A percentile compares a stretch with the other conserved stretches of the same genome.
Evolutionary conservation across 2,797 vertebrate species (phyloP).

Genomic region (Myotis vivesi): DNA sequence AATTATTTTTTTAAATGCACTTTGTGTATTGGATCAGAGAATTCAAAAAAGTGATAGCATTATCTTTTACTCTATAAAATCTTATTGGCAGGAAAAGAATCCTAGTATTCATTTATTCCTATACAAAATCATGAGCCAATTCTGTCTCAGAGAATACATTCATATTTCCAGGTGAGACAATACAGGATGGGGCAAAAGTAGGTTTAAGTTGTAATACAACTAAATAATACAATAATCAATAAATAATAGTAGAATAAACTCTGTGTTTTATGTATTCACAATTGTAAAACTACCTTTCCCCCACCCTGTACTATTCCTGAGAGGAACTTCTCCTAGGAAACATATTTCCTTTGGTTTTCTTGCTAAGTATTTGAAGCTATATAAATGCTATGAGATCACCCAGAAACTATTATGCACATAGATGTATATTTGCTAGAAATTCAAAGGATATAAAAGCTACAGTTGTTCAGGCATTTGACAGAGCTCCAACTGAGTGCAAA

Average conservation of each 20-base stretch:
- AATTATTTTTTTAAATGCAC: neutral
- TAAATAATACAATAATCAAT: neutral
- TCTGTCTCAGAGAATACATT: neutral
- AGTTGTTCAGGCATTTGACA: neutral
- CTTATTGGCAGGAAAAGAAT: neutral
- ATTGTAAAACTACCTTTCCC: neutral
- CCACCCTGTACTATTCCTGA: neutral
- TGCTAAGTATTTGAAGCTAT: neutral
- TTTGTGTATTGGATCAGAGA: neutral
- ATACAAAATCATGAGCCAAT: neutral
- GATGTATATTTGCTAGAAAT: neutral
- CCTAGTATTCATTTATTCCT: neutral
- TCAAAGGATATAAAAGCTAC: conserved; percentile 11
- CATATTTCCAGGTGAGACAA: neutral
- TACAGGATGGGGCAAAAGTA: neutral
- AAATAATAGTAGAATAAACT: neutral
- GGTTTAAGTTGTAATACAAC: neutral
- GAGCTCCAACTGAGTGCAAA: neutral
- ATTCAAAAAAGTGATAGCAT: neutral
- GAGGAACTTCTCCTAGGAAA: neutral
- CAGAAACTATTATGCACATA: neutral
- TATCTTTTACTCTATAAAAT: neutral
- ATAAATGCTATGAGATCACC: conserved; percentile 30
- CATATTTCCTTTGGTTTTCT: conserved; percentile 6
- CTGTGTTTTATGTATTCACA: neutral